Percentiles rank a stretch among this genome's conserved stretches.
phyloP scores from a whole-genome alignment of 2,888 invertebrate genomes.

The Harpagoxenus sublaevis region DNA sequence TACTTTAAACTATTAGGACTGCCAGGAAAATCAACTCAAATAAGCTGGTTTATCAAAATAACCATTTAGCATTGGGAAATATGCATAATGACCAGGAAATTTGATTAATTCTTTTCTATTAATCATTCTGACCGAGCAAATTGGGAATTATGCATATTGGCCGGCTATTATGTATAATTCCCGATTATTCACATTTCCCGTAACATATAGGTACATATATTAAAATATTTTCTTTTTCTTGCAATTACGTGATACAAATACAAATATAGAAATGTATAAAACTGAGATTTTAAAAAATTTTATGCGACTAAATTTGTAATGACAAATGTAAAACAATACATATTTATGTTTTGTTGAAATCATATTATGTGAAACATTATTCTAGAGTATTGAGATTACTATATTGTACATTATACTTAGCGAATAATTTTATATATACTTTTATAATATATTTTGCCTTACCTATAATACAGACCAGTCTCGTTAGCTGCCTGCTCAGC shows the following conservation, averaged over 20 bases:
- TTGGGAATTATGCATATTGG: too few species aligned
- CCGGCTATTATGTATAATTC: too few species aligned
- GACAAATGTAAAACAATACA: background rate
- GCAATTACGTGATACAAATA: background rate
- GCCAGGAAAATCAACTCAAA: too few species aligned
- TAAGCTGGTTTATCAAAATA: too few species aligned
- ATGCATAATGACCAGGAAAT: too few species aligned
- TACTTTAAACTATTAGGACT: too few species aligned
- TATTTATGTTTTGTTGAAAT: background rate
- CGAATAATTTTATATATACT: background rate
- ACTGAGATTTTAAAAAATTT: background rate
- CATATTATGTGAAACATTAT: background rate
- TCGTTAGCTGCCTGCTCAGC: conserved; percentile 89
- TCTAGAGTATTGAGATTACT: background rate
- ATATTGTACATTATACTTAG: background rate
- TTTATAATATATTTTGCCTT: conserved; percentile 47
- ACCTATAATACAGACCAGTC: conserved; percentile 89
- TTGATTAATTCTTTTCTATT: too few species aligned
- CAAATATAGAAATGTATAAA: background rate
- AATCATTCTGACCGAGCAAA: too few species aligned
- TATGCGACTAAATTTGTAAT: background rate
- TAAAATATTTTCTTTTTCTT: background rate
- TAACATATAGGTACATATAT: background rate
- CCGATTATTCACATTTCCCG: too few species aligned
- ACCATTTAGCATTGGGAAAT: too few species aligned